phyloP scores from a whole-genome alignment of 2,113 vertebrate genomes.

The Macaca mulatta region DNA sequence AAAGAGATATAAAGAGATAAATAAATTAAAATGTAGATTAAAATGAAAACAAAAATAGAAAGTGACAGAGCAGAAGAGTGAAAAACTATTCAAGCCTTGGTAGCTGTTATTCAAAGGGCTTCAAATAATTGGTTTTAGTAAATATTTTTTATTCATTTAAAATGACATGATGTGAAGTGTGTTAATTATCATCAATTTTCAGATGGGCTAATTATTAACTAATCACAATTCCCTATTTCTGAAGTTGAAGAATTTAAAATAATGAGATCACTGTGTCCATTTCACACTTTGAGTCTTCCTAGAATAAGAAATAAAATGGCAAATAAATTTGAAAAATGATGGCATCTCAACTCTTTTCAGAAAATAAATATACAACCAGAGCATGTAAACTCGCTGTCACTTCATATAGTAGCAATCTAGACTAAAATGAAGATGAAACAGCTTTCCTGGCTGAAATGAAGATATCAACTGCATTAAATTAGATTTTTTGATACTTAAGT shows the following conservation, averaged over 20 bases:
- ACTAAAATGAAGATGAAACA: conserved; percentile 70
- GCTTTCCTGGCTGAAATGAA: conserved; percentile 58
- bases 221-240: not conserved
- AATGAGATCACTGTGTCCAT: conserved; percentile 21
- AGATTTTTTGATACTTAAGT: conserved; percentile 59
- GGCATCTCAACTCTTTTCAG: not conserved
- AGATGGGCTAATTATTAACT: conserved; percentile 4
- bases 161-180: not conserved
- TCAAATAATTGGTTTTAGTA: not conserved
- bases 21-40: not conserved
- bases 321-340: conserved; percentile 47
- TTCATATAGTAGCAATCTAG: conserved; percentile 44
- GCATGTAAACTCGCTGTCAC: conserved; percentile 55
- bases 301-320: not conserved
- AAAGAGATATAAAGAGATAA: not conserved
- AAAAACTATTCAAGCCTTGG: not conserved
- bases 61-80: not conserved
- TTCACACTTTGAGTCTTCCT: not conserved
- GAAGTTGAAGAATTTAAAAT: conserved; percentile 46
- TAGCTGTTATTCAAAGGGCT: not conserved
- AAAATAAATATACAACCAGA: conserved; percentile 58
- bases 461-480: conserved; percentile 64
- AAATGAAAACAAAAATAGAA: not conserved
- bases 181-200: not conserved
- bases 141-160: not conserved